Base-by-base conservation (phyloP, 1,140 invertebrate species). In the Ceratosolen solmsi region DNA sequence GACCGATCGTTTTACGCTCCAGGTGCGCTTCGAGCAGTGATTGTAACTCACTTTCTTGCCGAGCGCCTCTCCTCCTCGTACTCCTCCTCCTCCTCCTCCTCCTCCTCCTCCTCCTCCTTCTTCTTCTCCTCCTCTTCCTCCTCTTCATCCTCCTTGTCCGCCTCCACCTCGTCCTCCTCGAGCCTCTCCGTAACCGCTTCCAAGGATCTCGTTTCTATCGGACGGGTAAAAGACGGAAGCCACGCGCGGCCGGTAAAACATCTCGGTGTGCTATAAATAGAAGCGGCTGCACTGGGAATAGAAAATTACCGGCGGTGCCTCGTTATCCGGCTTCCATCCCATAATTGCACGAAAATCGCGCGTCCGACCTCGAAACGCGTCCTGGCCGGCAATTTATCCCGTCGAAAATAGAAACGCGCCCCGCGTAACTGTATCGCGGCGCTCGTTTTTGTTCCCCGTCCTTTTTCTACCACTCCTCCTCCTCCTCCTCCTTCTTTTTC, bases 221-320 rank as follows among this genome's bases (percentile, higher is more conserved):
- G 25, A 72, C 71, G 27, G 27, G 75, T 41, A 77, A 77, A 77
- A 77, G 58, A 73, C 70, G 78, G 78, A 80, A 80, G 78, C 54
- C 22, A 30, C 65, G 17, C 36, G 20, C 56, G 58, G 30, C 58
- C 51, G 38, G 46, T 60, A 68, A 78, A 78, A 65, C 76, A 68
- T 36, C 63, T 63, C 81, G 78, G 78, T 68, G 71, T 49, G 86
- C 88, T 90, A 90, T 90, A 89, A 90, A 91, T 91, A 91, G 85
- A 68, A 78, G 46, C 71, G 49, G 56, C 74, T 77, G 80, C 80
- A 87, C 86, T 88, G 87, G 86, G 86, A 90, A 90, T 90, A 89
- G 89, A 89, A 90, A 89, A 89, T 89, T 86, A 84, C 56, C 73
- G 27, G 7, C 30, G 20, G 17, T 22, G 72, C 51, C 27, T 36